A percentile compares a stretch with the other conserved stretches of the same genome.
phyloP scores from a whole-genome alignment of 2,113 vertebrate species.

The Siphamia tubifer region DNA sequence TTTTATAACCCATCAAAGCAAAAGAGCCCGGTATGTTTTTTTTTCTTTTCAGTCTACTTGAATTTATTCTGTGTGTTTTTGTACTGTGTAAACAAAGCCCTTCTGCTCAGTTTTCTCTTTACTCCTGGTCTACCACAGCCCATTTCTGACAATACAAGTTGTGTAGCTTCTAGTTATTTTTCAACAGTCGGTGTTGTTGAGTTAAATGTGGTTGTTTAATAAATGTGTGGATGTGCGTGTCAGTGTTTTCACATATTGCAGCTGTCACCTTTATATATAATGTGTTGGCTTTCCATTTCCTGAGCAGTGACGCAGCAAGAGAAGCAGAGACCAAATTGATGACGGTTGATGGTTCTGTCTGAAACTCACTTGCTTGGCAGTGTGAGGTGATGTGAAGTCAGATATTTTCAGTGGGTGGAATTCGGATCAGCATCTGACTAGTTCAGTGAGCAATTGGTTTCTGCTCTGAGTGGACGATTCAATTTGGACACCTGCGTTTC shows the following conservation, averaged over 20 bases:
- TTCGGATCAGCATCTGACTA: background rate
- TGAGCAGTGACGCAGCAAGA: background rate
- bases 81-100: background rate
- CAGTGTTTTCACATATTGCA: background rate
- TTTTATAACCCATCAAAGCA: no score
- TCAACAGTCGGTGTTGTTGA: no score
- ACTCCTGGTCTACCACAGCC: no score
- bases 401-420: constrained; percentile 1
- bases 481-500: constrained; percentile 33
- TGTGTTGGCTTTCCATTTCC: background rate
- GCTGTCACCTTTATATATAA: background rate
- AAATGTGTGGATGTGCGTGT: background rate
- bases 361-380: background rate
- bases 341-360: background rate
- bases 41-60: background rate
- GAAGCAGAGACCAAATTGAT: background rate
- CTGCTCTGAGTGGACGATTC: constrained; percentile 21
- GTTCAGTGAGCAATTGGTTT: constrained; percentile 35
- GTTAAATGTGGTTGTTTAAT: background rate
- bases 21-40: background rate
- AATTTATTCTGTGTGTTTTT: background rate
- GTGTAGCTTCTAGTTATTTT: no score
- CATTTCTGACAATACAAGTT: no score
- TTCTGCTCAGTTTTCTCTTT: background rate
- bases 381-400: constrained; percentile 3